Evolutionary conservation across 2,888 invertebrate species (phyloP).

Genomic region (Carterocephalus palaemon): DNA sequence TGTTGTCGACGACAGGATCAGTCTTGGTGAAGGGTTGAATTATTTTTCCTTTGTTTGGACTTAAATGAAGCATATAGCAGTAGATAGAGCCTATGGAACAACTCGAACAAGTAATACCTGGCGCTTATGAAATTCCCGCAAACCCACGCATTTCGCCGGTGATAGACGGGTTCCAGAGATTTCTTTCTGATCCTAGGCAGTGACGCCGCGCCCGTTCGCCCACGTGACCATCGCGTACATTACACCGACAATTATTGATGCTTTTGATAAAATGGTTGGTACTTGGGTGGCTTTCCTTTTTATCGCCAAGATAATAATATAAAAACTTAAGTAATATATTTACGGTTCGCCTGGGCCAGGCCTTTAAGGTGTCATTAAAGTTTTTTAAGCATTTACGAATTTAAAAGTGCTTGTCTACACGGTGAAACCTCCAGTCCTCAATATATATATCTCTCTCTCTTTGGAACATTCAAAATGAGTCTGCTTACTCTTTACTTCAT

Average conservation of each 20-base stretch:
- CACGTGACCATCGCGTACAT: constrained; percentile 26
- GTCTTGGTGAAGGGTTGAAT: background rate
- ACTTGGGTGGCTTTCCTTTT: background rate
- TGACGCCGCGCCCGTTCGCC: constrained; percentile 34
- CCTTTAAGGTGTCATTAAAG: too few relatives aligned
- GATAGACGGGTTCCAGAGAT: constrained; percentile 35
- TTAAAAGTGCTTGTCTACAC: too few relatives aligned
- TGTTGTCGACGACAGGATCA: too few relatives aligned
- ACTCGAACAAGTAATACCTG: background rate
- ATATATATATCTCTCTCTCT: too few relatives aligned
- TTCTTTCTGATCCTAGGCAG: constrained; percentile 31
- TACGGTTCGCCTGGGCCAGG: too few relatives aligned
- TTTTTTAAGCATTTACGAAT: too few relatives aligned
- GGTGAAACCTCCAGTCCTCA: too few relatives aligned
- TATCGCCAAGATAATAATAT: too few relatives aligned
- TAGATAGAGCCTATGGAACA: background rate
- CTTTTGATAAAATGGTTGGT: background rate
- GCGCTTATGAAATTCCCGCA: constrained; percentile 20
- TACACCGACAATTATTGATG: constrained; percentile 2
- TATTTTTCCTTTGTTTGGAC: background rate
- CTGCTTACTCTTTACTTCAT: too few relatives aligned
- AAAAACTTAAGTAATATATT: too few relatives aligned
- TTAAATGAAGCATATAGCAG: background rate
- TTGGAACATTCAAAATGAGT: background rate
- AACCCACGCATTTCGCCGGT: constrained; percentile 38